Evolutionary conservation across 2,113 vertebrate genomes (phyloP).

Genomic region (Nestor notabilis): DNA sequence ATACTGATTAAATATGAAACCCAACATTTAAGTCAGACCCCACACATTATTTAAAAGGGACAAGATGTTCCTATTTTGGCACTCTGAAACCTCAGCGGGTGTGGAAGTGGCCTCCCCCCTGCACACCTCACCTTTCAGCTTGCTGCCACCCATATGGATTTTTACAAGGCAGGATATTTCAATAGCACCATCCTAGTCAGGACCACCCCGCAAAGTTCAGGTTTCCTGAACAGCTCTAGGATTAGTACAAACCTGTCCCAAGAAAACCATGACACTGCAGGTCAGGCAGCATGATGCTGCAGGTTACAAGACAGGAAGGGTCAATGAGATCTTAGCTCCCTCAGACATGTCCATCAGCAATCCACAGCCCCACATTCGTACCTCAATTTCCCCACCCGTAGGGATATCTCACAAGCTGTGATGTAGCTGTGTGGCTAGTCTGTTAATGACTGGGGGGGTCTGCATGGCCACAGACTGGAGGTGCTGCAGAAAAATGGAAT

Average conservation of each 20-base stretch:
- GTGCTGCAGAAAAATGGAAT: neutral
- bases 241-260: neutral
- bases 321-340: neutral
- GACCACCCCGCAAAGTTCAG: neutral
- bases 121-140: neutral
- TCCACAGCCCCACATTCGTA: neutral
- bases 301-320: neutral
- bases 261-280: accelerated
- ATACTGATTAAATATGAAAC: conserved; percentile 69
- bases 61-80: conserved; percentile 48
- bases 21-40: conserved; percentile 38
- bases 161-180: neutral
- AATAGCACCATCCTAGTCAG: accelerated
- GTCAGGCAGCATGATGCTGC: neutral
- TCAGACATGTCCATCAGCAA: neutral
- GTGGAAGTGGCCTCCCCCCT: neutral
- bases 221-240: neutral
- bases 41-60: conserved; percentile 44
- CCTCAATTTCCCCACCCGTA: neutral
- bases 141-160: neutral
- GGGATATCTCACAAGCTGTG: neutral
- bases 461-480: neutral
- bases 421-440: neutral
- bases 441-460: neutral
- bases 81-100: neutral